These are phyloP conservation scores for Heliangelus exortis DNA, from an alignment of 2,797 vertebrate genomes.

Conservation along the genomic window DNA sequence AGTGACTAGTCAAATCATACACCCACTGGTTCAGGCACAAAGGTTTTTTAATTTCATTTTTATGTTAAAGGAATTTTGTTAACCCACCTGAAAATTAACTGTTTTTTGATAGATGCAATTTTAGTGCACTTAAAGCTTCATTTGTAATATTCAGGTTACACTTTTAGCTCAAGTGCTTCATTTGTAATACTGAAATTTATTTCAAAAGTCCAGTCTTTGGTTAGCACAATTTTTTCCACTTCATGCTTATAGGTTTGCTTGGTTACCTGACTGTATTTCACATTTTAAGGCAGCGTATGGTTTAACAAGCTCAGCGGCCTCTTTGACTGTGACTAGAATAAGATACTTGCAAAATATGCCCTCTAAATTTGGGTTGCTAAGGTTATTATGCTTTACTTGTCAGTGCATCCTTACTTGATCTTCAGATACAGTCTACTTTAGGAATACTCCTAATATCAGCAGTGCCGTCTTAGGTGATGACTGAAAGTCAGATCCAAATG, in stretches of 20 bases:
- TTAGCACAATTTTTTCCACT: background rate
- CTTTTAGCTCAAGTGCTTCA: background rate
- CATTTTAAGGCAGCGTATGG: background rate
- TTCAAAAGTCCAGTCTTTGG: background rate
- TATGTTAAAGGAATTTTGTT: background rate
- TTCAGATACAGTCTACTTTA: background rate
- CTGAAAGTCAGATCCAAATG: slow-evolving; percentile 7
- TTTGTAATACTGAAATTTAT: background rate
- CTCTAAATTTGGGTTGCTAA: background rate
- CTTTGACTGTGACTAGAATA: background rate
- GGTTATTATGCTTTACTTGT: background rate
- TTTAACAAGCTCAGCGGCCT: background rate
- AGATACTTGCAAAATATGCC: background rate
- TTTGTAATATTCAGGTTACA: too few relatives aligned
- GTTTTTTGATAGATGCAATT: background rate
- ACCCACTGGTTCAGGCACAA: background rate
- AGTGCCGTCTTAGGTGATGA: slow-evolving; percentile 13
- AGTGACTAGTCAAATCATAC: background rate
- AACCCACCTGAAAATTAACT: background rate
- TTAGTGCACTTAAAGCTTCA: background rate
- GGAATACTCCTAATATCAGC: background rate
- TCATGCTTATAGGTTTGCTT: background rate
- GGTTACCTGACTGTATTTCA: background rate
- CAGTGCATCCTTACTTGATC: background rate
- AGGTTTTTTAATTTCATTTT: background rate